A percentile compares a stretch with the other conserved stretches of the same genome.
Evolutionary conservation across 2,888 invertebrate genomes (phyloP).

Genomic region (Heliconius ismenius): DNA sequence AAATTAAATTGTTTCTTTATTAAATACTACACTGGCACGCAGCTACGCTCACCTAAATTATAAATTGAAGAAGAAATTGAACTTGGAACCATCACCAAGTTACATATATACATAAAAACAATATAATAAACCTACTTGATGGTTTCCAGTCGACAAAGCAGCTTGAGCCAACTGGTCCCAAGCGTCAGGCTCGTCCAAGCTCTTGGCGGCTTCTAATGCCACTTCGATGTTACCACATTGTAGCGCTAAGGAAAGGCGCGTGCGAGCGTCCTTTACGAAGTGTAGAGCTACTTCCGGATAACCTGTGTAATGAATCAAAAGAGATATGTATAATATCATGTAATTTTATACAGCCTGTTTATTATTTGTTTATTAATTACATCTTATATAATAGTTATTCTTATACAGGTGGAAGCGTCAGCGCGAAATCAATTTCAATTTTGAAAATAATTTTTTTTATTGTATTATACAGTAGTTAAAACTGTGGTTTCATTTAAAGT

Average conservation of each 20-base stretch:
- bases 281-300: conserved; percentile 99
- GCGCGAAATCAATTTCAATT: no score
- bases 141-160: conserved; percentile 96
- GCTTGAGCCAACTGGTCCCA: conserved; percentile 98
- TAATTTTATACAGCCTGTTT: background rate
- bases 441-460: no score
- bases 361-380: no score
- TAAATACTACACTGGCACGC: no score
- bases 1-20: background rate
- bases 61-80: no score
- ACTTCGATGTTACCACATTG: conserved; percentile 99
- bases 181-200: conserved; percentile 95
- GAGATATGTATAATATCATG: background rate
- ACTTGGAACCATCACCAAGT: background rate
- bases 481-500: no score
- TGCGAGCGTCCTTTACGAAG: conserved; percentile 99
- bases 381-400: no score
- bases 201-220: conserved; percentile 97
- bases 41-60: no score
- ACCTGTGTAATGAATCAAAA: conserved; percentile 51
- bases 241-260: conserved; percentile 95
- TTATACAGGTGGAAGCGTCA: no score
- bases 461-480: no score
- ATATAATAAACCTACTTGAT: conserved; percentile 82
- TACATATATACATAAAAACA: background rate